phyloP scores from a whole-genome alignment of 2,888 invertebrate species.

The Eilema griseolum region DNA sequence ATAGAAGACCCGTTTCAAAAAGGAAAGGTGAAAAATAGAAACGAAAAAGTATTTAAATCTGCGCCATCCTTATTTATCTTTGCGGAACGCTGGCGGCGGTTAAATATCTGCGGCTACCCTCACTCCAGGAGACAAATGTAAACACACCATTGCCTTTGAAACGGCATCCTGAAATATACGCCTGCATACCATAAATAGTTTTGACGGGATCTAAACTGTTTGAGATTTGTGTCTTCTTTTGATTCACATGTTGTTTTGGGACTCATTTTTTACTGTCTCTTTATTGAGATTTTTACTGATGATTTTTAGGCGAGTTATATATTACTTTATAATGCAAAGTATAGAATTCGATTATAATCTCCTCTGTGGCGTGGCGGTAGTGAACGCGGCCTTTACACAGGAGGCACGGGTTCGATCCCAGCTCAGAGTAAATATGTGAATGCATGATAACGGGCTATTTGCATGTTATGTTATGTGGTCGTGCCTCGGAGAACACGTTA shows the following conservation, averaged over 20 bases:
- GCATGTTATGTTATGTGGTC: no score
- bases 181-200: constrained; percentile 61
- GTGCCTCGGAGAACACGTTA: no score
- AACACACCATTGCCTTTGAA: constrained; percentile 80
- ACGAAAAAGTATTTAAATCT: constrained; percentile 81
- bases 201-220: constrained; percentile 55
- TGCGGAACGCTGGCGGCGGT: constrained; percentile 74
- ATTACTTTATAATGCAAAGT: not conserved
- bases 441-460: no score
- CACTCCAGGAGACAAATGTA: constrained; percentile 77
- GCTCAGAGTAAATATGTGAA: no score
- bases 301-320: not conserved
- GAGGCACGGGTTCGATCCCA: no score
- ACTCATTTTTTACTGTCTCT: constrained; percentile 4
- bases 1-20: constrained; percentile 58
- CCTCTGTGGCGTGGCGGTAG: no score
- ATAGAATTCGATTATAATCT: not conserved
- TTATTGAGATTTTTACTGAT: not conserved
- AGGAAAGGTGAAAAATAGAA: constrained; percentile 65
- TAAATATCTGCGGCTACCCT: constrained; percentile 78
- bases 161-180: constrained; percentile 62
- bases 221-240: constrained; percentile 36
- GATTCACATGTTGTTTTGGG: constrained; percentile 17
- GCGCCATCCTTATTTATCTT: constrained; percentile 80
- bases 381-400: no score